Evolutionary conservation across 2,113 vertebrate species (phyloP).

Genomic region (Dinomys branickii): DNA sequence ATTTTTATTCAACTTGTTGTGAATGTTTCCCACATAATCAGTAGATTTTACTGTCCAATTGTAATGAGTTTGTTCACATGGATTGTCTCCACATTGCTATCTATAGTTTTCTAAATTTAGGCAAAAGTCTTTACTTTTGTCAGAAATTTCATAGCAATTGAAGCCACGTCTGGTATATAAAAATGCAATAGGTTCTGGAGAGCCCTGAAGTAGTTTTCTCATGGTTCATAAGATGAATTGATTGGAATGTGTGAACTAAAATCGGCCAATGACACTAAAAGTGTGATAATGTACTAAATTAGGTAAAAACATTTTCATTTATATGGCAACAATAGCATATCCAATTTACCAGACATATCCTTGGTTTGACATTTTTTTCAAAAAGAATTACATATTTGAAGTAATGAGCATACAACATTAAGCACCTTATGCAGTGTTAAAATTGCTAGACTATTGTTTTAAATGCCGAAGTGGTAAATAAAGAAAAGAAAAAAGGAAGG

Average conservation of each 20-base stretch:
- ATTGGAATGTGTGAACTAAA: background rate
- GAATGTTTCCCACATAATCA: background rate
- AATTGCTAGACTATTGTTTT: background rate
- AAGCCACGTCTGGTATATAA: background rate
- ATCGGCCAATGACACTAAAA: background rate
- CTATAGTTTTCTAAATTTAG: background rate
- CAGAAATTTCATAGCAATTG: background rate
- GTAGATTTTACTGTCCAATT: background rate
- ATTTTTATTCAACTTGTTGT: constrained; percentile 4
- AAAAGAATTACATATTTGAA: background rate
- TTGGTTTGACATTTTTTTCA: background rate
- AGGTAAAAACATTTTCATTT: background rate
- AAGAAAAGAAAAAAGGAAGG: accelerated
- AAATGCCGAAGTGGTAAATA: background rate
- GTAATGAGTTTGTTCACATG: background rate
- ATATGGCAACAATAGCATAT: background rate
- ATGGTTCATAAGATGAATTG: background rate
- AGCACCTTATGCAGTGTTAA: background rate
- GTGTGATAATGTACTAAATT: background rate
- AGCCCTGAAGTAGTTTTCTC: background rate
- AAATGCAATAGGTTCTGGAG: background rate
- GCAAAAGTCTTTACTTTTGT: background rate
- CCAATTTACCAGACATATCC: background rate
- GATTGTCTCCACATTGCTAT: background rate
- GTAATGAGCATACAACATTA: background rate